Conservation (phyloP, 2,888 invertebrate species). For the Asteroscopus sphinx region DNA sequence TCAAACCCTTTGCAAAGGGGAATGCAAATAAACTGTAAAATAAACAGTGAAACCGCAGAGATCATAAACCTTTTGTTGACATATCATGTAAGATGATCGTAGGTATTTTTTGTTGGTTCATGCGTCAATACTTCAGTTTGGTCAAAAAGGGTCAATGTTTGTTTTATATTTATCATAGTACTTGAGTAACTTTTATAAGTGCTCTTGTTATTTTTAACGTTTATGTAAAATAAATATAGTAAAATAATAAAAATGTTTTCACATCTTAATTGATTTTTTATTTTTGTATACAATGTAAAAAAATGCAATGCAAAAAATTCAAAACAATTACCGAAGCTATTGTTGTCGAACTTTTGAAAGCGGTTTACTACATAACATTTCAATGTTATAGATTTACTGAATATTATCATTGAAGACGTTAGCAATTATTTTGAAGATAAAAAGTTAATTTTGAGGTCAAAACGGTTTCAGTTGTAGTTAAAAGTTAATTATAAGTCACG, state of each 20-base stretch:
- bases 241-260: no score
- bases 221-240: no score
- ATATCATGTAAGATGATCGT: constrained; percentile 51
- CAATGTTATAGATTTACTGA: neutral
- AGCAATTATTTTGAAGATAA: constrained; percentile 14
- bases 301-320: no score
- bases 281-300: no score
- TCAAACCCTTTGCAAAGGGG: constrained; percentile 44
- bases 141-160: no score
- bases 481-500: constrained; percentile 16
- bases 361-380: neutral
- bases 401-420: constrained; percentile 8
- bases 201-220: no score
- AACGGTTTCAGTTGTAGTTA: constrained; percentile 6
- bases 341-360: neutral
- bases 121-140: constrained; percentile 25
- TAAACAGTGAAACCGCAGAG: constrained; percentile 58
- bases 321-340: neutral
- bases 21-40: constrained; percentile 60
- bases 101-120: constrained; percentile 23
- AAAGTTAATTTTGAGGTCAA: constrained; percentile 33
- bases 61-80: constrained; percentile 47
- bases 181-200: constrained; percentile 1
- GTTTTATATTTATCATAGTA: constrained; percentile 12
- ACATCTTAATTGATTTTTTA: no score